Conservation (phyloP, 1,140 invertebrate species). For the Euborellia annulipes region DNA sequence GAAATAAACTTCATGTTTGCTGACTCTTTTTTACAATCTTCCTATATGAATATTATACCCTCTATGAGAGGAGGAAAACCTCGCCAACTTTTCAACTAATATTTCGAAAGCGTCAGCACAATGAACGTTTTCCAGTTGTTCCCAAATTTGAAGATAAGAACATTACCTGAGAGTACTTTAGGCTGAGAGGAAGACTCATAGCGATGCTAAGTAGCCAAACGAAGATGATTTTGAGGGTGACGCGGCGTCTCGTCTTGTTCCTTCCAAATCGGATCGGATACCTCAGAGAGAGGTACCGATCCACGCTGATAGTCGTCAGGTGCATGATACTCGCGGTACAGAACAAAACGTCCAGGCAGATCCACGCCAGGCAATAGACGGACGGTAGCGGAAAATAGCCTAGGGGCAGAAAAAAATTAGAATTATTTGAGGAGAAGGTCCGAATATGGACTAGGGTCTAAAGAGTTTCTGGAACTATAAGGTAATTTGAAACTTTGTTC, state of each 20-base stretch:
- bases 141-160: no score
- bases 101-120: no score
- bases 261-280: constrained; percentile 81
- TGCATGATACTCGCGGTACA: constrained; percentile 94
- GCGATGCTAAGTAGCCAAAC: constrained; percentile 80
- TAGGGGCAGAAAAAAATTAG: constrained; percentile 32
- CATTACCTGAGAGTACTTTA: constrained; percentile 74
- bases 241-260: constrained; percentile 70
- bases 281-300: constrained; percentile 69
- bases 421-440: no score
- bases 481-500: no score
- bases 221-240: constrained; percentile 77
- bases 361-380: constrained; percentile 71
- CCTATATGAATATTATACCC: no score
- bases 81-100: no score
- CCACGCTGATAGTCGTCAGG: constrained; percentile 87
- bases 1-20: no score
- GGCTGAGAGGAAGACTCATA: constrained; percentile 70
- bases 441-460: no score
- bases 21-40: no score
- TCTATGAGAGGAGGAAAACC: no score
- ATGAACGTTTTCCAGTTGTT: no score
- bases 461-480: no score
- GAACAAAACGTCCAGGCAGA: constrained; percentile 82
- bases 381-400: constrained; percentile 67